Evolutionary conservation across 2,888 invertebrate species (phyloP).

Genomic region (Dasysyrphus tricinctus): DNA sequence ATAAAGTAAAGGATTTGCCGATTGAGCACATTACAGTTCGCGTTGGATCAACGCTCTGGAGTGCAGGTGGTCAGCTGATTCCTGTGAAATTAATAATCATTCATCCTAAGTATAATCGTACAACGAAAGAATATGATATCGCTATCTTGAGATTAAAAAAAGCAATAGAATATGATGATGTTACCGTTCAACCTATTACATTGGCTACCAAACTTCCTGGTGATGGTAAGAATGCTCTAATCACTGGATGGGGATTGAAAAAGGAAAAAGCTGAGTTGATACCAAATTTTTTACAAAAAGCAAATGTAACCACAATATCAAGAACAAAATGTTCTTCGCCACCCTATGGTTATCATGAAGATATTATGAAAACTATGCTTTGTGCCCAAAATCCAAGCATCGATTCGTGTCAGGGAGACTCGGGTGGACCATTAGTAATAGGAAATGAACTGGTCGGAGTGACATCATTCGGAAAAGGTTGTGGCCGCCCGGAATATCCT

Average conservation of each 20-base stretch:
- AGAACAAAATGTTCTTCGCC: background rate
- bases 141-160: background rate
- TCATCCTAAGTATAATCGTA: background rate
- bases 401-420: slow-evolving; percentile 84
- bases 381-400: background rate
- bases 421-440: slow-evolving; percentile 81
- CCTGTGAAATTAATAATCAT: background rate
- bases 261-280: background rate
- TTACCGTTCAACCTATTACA: background rate
- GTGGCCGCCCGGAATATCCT: background rate
- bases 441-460: slow-evolving; percentile 48
- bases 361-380: background rate
- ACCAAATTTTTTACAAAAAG: slow-evolving; percentile 11
- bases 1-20: background rate
- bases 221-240: background rate
- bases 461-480: background rate
- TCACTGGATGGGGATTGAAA: slow-evolving; percentile 21
- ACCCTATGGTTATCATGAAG: background rate
- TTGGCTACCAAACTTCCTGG: background rate
- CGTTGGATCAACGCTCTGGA: slow-evolving; percentile 12
- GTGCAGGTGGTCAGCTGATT: background rate
- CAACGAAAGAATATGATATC: background rate
- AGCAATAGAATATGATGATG: background rate
- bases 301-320: background rate
- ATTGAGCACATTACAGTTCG: background rate